Evolutionary conservation across 2,888 invertebrate genomes (phyloP).

Genomic region (Platerodrilus igneus): DNA sequence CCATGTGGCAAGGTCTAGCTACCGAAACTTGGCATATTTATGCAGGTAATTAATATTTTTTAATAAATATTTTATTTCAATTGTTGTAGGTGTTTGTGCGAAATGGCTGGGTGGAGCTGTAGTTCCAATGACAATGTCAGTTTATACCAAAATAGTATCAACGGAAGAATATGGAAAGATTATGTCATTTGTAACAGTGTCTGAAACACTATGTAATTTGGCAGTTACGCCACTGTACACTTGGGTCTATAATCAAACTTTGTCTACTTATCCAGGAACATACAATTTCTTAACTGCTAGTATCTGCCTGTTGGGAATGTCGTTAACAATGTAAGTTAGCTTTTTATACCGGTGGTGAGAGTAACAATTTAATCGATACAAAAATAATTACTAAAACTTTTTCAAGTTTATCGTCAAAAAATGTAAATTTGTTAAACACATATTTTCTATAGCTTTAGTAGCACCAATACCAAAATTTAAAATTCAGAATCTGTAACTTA

Average conservation of each 20-base stretch:
- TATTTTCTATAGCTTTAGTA: no score
- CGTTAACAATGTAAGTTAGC: conserved; percentile 55
- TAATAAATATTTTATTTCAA: no score
- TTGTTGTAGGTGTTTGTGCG: conserved; percentile 49
- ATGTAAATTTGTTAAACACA: no score
- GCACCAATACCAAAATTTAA: no score
- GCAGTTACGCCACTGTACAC: conserved; percentile 60
- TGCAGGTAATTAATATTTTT: no score
- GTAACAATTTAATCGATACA: no score
- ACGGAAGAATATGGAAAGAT: conserved; percentile 57
- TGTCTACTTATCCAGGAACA: conserved; percentile 54
- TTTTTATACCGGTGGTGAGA: no score
- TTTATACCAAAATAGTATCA: conserved; percentile 58
- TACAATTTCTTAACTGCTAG: conserved; percentile 56
- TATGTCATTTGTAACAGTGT: conserved; percentile 61
- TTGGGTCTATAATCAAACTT: conserved; percentile 57
- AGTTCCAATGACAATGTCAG: conserved; percentile 56
- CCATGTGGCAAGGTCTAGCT: no score
- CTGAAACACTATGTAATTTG: conserved; percentile 62
- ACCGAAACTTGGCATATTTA: no score
- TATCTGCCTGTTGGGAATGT: conserved; percentile 47
- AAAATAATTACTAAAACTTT: no score
- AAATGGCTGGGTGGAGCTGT: conserved; percentile 53
- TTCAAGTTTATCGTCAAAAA: no score
- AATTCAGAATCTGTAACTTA: no score